Evolutionary conservation across 2,888 invertebrate species (phyloP).

Genomic region (Ernsta delagoae): DNA sequence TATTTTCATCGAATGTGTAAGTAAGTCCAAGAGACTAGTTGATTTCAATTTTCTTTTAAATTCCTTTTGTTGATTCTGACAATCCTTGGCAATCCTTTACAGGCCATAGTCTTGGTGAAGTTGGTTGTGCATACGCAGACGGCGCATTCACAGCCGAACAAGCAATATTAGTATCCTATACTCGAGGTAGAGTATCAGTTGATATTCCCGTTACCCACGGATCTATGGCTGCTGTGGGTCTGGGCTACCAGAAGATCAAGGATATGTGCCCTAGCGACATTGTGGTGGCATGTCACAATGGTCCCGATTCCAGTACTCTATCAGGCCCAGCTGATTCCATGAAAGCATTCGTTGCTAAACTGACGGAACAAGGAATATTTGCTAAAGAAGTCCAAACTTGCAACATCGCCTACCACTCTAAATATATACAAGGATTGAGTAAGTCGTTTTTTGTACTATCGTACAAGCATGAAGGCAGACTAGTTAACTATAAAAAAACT

Average conservation of each 20-base stretch:
- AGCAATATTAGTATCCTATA: slow-evolving; percentile 91
- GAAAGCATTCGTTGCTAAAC: slow-evolving; percentile 70
- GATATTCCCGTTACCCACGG: slow-evolving; percentile 87
- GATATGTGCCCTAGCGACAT: slow-evolving; percentile 51
- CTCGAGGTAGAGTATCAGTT: slow-evolving; percentile 88
- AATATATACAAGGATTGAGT: slow-evolving; percentile 81
- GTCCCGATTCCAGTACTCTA: slow-evolving; percentile 88
- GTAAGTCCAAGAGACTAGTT: too few species aligned
- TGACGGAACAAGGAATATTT: slow-evolving; percentile 51
- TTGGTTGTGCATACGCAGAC: slow-evolving; percentile 96
- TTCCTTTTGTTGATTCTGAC: too few species aligned
- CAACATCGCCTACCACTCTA: slow-evolving; percentile 92
- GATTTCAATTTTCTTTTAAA: too few species aligned
- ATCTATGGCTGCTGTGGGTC: slow-evolving; percentile 94
- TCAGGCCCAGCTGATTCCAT: slow-evolving; percentile 87
- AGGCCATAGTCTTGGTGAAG: slow-evolving; percentile 89
- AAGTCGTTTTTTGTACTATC: slow-evolving; percentile 43
- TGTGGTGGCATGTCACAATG: slow-evolving; percentile 89
- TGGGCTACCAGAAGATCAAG: slow-evolving; percentile 69
- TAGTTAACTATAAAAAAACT: slow-evolving; percentile 41
- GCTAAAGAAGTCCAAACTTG: slow-evolving; percentile 57
- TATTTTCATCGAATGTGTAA: too few species aligned
- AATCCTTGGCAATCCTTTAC: neutral
- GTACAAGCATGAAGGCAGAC: neutral
- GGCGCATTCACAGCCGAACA: slow-evolving; percentile 92